A percentile compares a stretch with the other conserved stretches of the same genome.
These are phyloP conservation scores for Peribatodes rhomboidaria DNA, from an alignment of 2,888 invertebrate genomes.

Conservation along the genomic window DNA sequence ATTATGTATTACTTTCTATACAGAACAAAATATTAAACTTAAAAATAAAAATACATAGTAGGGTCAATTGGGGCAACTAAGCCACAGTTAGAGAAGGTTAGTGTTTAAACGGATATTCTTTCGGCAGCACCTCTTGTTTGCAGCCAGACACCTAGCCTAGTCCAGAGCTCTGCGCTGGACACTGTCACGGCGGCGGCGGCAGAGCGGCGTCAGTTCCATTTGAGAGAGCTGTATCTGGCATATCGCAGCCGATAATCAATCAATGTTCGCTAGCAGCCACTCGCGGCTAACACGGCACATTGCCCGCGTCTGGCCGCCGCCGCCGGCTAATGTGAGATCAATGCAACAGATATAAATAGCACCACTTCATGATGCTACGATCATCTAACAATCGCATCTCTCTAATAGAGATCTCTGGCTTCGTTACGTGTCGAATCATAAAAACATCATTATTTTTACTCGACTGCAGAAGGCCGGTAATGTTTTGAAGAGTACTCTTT, in stretches of 20 bases:
- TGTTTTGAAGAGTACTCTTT: too few species aligned
- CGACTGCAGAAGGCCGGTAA: neutral
- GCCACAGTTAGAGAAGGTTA: too few species aligned
- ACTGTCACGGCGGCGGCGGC: conserved; percentile 9
- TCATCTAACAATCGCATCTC: conserved; percentile 20
- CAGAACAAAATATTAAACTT: too few species aligned
- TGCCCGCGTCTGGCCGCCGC: conserved; percentile 23
- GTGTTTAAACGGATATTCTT: too few species aligned
- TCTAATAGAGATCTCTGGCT: conserved; percentile 2
- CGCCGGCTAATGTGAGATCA: conserved; percentile 45
- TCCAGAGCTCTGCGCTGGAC: neutral
- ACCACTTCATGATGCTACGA: conserved; percentile 39
- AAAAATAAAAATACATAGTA: too few species aligned
- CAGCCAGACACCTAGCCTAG: neutral
- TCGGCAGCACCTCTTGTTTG: neutral
- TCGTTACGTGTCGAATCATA: neutral
- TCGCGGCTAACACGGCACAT: conserved; percentile 31
- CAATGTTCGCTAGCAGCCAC: conserved; percentile 59
- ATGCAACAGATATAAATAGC: conserved; percentile 42
- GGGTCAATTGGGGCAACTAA: too few species aligned
- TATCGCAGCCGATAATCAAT: conserved; percentile 74
- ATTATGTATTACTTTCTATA: too few species aligned
- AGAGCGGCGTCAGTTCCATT: conserved; percentile 17
- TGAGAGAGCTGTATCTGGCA: conserved; percentile 48
- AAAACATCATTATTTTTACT: neutral